Percentiles rank a stretch among this genome's conserved stretches.
Conservation (phyloP, 2,113 vertebrate genomes). For the Condylura cristata region DNA sequence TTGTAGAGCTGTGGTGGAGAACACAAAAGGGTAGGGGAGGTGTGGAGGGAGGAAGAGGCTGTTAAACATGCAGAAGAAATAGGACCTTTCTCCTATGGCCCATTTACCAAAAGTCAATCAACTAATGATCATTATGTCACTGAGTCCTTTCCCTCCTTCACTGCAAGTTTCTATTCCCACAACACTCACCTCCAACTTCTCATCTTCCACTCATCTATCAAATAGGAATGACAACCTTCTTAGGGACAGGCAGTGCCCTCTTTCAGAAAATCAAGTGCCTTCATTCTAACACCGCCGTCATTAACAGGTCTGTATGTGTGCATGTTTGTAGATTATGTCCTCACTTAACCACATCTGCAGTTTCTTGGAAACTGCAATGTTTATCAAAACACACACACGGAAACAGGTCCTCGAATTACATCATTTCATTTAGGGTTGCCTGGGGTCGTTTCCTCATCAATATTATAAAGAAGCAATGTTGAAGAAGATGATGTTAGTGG, state of each 20-base stretch:
- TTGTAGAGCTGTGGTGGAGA: constrained; percentile 78
- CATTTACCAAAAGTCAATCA: neutral
- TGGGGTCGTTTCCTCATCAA: too few species aligned
- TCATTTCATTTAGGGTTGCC: too few species aligned
- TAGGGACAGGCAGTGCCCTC: neutral
- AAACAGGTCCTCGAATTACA: too few species aligned
- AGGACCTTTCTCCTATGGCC: neutral
- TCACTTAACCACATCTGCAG: too few species aligned
- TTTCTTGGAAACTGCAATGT: too few species aligned
- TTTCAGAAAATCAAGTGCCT: neutral
- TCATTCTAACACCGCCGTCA: neutral
- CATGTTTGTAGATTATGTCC: too few species aligned
- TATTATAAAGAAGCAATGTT: neutral
- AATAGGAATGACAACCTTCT: neutral
- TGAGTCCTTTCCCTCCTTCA: neutral
- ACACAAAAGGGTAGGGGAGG: neutral
- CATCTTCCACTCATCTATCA: neutral
- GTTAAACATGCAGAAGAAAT: neutral
- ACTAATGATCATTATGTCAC: neutral
- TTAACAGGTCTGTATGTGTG: neutral
- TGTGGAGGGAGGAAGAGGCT: neutral
- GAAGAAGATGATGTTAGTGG: neutral
- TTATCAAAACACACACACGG: too few species aligned
- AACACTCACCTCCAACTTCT: neutral
- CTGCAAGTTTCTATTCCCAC: neutral